Percentiles rank a stretch among this genome's conserved stretches.
phyloP scores from a whole-genome alignment of 2,888 invertebrate species.

The Cheilosia vernalis region DNA sequence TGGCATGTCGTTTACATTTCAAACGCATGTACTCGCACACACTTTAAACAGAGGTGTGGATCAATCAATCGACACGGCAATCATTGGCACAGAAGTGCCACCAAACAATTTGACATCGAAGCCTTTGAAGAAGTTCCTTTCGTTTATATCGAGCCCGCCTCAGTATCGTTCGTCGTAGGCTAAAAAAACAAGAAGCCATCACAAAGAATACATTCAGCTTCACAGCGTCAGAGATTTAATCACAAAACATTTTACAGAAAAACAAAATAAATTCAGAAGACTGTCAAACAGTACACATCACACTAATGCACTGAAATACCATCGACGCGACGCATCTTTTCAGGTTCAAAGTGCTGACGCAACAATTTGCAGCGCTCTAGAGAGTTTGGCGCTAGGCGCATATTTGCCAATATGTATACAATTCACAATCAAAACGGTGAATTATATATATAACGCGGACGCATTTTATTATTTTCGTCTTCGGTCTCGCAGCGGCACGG shows the following conservation, averaged over 20 bases:
- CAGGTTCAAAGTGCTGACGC: conserved; percentile 75
- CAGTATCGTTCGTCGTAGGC: background rate
- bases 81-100: conserved; percentile 70
- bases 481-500: conserved; percentile 37
- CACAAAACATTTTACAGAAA: background rate
- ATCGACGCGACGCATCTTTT: conserved; percentile 59
- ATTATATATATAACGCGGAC: conserved; percentile 33
- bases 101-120: conserved; percentile 72
- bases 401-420: conserved; percentile 49
- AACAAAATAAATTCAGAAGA: background rate
- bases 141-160: background rate
- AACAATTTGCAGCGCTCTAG: conserved; percentile 74
- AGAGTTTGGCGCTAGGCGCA: conserved; percentile 72
- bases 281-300: conserved; percentile 50
- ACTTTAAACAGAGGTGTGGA: conserved; percentile 57
- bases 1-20: conserved; percentile 70
- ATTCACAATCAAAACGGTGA: conserved; percentile 34
- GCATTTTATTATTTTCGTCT: conserved; percentile 45
- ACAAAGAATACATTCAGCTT: conserved; percentile 18
- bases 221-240: background rate
- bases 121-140: conserved; percentile 58
- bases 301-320: conserved; percentile 71
- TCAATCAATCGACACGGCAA: conserved; percentile 72
- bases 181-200: conserved; percentile 6
- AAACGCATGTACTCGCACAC: conserved; percentile 39